Base-by-base conservation (phyloP, 2,888 invertebrate genomes). In the Andrena hattorfiana region DNA sequence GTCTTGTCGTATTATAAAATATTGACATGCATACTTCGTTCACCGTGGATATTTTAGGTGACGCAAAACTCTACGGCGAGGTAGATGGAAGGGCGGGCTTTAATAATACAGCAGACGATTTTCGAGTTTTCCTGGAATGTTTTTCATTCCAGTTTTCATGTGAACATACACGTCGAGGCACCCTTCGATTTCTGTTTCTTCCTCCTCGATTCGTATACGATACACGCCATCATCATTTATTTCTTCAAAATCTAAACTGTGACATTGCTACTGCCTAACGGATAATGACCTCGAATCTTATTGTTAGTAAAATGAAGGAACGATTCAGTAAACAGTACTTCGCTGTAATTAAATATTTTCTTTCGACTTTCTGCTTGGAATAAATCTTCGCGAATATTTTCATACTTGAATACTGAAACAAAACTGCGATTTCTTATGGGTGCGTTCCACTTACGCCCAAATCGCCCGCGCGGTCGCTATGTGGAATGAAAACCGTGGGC, bases 1-100 rank as follows among this genome's bases (percentile, higher is more conserved):
- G 86, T 88, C 90, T 88, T 85, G 86, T 90, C 89, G 90, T 87
- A 87, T 90, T 90, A 89, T 91, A 89, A 91, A 91, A 90, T 91
- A 91, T 91, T 90, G 90, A 91, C 87, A 87, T 86, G 78, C 85
- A 76, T 81, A 68, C 83, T 85, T 80, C 75, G 77, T 85, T 85
- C 81, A 75, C 77, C 84, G 81, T 84, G 78, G 82, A 86, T 85
- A 82, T 78, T 86, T 87, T 82, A 89, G 84, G 84, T 84, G 88
- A 85, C 84, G 80, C 68, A 76, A 81, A 71, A 71, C 80, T 84
- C 60, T 54, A 67, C 68, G 59, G 42, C 62, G 64, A 85, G 81
- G 74, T 81, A 70, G 74, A 83, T 78, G 74, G 81, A 26, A 56
- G 64, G 74, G 54, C 51, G 68, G 4, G 63, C 73, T 87, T 87